Conservation (phyloP, 2,113 vertebrate genomes). For the Psilopsiagon aymara region DNA sequence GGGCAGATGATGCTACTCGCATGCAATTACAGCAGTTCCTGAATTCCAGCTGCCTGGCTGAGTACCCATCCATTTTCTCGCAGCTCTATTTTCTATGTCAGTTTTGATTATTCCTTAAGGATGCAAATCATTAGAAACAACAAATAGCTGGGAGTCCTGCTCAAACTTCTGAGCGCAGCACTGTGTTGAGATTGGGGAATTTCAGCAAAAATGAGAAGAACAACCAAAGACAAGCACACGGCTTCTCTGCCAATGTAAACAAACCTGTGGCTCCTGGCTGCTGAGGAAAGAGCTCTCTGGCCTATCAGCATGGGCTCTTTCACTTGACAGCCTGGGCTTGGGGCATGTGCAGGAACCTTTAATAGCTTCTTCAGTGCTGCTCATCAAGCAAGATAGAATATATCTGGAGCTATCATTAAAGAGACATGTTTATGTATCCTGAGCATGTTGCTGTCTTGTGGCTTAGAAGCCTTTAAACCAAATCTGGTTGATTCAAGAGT, state of each 20-base stretch:
- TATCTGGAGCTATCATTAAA: not conserved
- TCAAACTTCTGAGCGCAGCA: not conserved
- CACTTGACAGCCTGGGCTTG: not conserved
- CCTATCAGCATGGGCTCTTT: not conserved
- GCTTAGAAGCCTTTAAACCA: not conserved
- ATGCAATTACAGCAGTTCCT: not conserved
- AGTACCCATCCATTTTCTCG: not conserved
- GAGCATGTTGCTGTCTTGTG: not conserved
- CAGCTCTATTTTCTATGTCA: not conserved
- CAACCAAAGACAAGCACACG: not conserved
- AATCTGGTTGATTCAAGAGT: not conserved
- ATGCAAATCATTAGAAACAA: not conserved
- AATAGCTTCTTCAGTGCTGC: not conserved
- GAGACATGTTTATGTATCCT: not conserved
- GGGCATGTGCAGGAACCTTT: not conserved
- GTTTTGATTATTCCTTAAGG: not conserved
- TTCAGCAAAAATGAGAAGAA: not conserved
- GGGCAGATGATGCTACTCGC: not conserved
- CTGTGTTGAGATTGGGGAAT: not conserved
- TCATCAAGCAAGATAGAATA: not conserved
- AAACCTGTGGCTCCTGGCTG: not conserved
- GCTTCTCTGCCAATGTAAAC: not conserved
- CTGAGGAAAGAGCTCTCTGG: not conserved
- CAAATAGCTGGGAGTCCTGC: not conserved
- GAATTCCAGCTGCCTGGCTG: not conserved